Conservation (phyloP, 2,113 vertebrate species). For the Scartelaos histophorus region DNA sequence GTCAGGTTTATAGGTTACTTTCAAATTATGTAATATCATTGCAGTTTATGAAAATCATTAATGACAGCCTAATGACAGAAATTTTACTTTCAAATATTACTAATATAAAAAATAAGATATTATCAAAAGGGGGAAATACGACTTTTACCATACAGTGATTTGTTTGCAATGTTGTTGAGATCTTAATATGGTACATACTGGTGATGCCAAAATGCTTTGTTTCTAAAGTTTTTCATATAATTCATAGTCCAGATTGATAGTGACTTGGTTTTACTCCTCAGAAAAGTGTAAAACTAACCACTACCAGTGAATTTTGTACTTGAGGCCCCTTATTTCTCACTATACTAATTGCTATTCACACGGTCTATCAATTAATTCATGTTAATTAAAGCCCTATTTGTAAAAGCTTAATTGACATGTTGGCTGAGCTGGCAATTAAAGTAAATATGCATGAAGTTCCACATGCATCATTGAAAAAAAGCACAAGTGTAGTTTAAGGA, state of each 20-base stretch:
- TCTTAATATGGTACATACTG: constrained; percentile 22
- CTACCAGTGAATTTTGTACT: too few species aligned
- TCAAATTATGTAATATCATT: too few species aligned
- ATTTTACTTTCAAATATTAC: constrained; percentile 12
- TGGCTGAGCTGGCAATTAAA: constrained; percentile 62
- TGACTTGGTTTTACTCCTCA: background rate
- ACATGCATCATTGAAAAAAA: background rate
- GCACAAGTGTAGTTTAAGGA: background rate
- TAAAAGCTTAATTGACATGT: constrained; percentile 60
- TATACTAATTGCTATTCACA: constrained; percentile 32
- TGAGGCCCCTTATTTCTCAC: background rate
- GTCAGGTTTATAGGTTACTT: too few species aligned
- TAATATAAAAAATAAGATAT: background rate
- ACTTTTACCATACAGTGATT: background rate
- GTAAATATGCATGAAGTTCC: constrained; percentile 32
- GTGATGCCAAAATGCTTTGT: constrained; percentile 41
- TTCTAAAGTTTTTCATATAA: constrained; percentile 27
- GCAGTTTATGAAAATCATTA: background rate
- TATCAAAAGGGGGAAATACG: background rate
- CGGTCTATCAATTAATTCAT: constrained; percentile 62
- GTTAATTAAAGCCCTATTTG: constrained; percentile 61
- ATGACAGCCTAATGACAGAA: background rate
- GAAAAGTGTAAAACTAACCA: too few species aligned
- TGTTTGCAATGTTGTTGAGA: constrained; percentile 11
- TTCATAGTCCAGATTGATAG: too few species aligned